Evolutionary conservation across 2,797 vertebrate species (phyloP), one percentile per base, ranked within the genome.

Genomic region (Centropyge bicolor): DNA sequence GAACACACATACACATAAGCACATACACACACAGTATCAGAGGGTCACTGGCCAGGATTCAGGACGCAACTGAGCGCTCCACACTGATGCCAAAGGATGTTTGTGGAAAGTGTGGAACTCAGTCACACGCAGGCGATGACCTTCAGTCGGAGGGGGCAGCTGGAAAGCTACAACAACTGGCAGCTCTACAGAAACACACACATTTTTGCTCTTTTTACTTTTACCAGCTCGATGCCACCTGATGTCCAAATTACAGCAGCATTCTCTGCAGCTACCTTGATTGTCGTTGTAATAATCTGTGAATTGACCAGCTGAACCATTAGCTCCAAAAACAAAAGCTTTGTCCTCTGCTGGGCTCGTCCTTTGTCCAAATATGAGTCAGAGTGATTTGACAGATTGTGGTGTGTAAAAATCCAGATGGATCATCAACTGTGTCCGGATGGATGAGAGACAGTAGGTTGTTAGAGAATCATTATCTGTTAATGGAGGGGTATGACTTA

Each of bases 391-490:
- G 69, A 81, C 71, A 83, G 75, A 84, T 62, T 73, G 80, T 48
- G 36, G 41, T 6, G 70, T 65, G 40, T 84, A 80, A 83, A 84
- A 81, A 69, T 75, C 80, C 83, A 88, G 80, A 88, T 88, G 79
- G 84, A 82, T 81, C 56, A 82, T 81, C 66, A 87, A 8, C 71
- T 79, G 51, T 40, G 48, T 76, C 27, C 76, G 72, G 57, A 85
- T 70, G 54, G 48, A 78, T 82, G 57, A 81, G 72, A 75, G 65
- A 74, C 71, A 76, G 64, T 59, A 24, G 76, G 59, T 46, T 74
- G 65, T 86, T 82, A 76, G 36, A 82, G 78, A 74, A 71, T 78
- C 78, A 82, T 89, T 82, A 86, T 83, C 43, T 73, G 68, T 70
- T 79, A 78, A 88, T 86, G 31, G 62, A 80, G 27, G 71, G 70